Conservation (phyloP, 2,113 vertebrate genomes). For the Synodontis membranacea region DNA sequence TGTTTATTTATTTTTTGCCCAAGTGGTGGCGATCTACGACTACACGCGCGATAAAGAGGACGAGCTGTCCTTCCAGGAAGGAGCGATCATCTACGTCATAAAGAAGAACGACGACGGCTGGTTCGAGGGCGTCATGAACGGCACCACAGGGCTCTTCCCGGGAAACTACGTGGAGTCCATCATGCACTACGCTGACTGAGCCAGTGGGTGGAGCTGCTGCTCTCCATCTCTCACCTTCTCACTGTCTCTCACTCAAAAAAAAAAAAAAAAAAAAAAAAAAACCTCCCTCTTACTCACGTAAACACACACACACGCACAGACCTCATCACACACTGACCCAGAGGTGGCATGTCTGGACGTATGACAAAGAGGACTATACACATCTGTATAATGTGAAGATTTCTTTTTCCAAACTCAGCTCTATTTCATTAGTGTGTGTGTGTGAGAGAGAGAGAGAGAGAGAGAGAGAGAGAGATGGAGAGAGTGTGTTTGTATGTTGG, state of each 20-base stretch:
- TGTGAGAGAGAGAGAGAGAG: background rate
- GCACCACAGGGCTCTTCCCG: slow-evolving; percentile 96
- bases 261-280: too few relatives aligned
- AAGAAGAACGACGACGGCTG: slow-evolving; percentile 99
- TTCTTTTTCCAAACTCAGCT: background rate
- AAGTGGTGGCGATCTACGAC: slow-evolving; percentile 99
- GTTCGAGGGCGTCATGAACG: slow-evolving; percentile 97
- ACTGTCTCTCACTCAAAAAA: too few relatives aligned
- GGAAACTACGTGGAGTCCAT: slow-evolving; percentile 99
- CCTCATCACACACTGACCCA: background rate
- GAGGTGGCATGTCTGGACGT: slow-evolving; percentile 17
- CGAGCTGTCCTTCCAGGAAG: slow-evolving; percentile 98
- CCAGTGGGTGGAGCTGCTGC: slow-evolving; percentile 31
- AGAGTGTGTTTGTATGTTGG: slow-evolving; percentile 36
- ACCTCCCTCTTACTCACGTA: background rate
- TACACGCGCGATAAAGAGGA: slow-evolving; percentile 96
- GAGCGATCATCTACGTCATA: slow-evolving; percentile 99
- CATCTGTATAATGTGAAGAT: slow-evolving; percentile 30
- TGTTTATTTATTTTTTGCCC: too few relatives aligned
- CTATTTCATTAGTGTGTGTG: background rate
- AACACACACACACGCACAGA: background rate
- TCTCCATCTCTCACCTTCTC: background rate
- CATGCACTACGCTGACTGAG: slow-evolving; percentile 98
- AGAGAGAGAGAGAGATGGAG: background rate
- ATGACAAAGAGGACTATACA: background rate